Evolutionary conservation across 2,113 vertebrate species (phyloP).

Genomic region (Prochilodus magdalenae): DNA sequence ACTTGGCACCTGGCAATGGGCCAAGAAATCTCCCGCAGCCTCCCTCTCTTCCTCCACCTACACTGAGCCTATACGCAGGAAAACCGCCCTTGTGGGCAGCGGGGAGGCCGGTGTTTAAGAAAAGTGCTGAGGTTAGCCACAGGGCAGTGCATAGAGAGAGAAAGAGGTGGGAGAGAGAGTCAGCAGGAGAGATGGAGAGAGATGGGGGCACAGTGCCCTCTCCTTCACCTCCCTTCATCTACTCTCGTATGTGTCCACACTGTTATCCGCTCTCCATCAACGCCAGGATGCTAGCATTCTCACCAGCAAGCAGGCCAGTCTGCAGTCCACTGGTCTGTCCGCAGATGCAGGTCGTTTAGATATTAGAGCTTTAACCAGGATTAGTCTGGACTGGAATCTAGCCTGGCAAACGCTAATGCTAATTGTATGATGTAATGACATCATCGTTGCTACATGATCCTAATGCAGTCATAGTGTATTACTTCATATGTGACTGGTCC

Average conservation of each 20-base stretch:
- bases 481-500: no score
- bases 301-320: not conserved
- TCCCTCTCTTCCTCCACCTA: not conserved
- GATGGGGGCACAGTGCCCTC: slow-evolving; percentile 16
- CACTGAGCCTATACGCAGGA: not conserved
- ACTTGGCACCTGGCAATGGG: not conserved
- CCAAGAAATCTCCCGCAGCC: not conserved
- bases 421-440: no score
- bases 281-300: not conserved
- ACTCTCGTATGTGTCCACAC: slow-evolving; percentile 3
- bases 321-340: slow-evolving; percentile 18
- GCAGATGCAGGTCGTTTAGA: slow-evolving; percentile 31
- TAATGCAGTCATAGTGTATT: no score
- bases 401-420: no score
- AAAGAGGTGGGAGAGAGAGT: not conserved
- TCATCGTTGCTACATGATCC: no score
- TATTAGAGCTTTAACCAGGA: not conserved
- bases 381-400: not conserved
- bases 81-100: not conserved
- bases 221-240: slow-evolving; percentile 30
- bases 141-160: not conserved
- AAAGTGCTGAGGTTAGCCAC: not conserved
- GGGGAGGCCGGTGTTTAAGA: slow-evolving; percentile 15
- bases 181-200: not conserved
- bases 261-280: slow-evolving; percentile 23